Evolutionary conservation across 2,888 invertebrate species (phyloP).

Genomic region (Entomobrya proxima): DNA sequence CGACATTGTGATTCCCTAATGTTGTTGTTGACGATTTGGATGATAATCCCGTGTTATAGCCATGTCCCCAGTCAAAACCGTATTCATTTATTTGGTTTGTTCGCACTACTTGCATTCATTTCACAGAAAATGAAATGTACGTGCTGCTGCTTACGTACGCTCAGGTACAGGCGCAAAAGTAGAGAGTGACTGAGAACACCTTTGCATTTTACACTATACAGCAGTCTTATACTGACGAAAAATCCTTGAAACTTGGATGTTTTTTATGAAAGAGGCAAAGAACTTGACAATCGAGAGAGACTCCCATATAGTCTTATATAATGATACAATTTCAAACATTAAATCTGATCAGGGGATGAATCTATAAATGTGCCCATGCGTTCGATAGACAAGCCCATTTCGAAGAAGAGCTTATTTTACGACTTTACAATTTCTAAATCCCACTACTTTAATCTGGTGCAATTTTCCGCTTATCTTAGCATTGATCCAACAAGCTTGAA

Average conservation of each 20-base stretch:
- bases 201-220: not conserved
- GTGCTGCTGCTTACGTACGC: not conserved
- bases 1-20: not conserved
- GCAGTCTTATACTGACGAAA: conserved; percentile 5
- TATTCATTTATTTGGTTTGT: not conserved
- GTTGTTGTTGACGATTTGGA: conserved; percentile 36
- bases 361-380: no score
- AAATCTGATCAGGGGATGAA: no score
- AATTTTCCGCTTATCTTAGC: not conserved
- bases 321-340: not conserved
- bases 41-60: conserved; percentile 9
- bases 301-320: not conserved
- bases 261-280: conserved; percentile 56
- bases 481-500: no score
- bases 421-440: not conserved
- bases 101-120: not conserved
- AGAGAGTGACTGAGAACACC: not conserved
- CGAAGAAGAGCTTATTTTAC: not conserved
- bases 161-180: not conserved
- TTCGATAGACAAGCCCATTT: not conserved
- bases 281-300: conserved; percentile 44
- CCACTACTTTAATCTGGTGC: not conserved
- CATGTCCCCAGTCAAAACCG: not conserved
- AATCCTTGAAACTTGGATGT: conserved; percentile 53
- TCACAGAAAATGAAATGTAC: not conserved